Conservation (phyloP, 2,797 vertebrate genomes). For the Poeciliopsis turneri region DNA sequence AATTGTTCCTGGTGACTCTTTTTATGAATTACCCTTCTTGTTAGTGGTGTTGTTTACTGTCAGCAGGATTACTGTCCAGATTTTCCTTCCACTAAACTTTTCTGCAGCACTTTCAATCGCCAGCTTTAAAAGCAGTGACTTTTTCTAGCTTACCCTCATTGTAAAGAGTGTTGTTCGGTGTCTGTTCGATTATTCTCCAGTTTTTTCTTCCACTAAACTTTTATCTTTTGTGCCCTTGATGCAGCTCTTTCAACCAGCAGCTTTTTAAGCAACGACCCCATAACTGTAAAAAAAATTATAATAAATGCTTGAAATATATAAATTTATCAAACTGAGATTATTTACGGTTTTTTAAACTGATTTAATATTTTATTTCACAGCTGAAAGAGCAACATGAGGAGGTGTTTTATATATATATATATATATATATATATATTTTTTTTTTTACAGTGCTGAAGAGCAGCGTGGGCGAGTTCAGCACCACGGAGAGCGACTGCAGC, state of each 20-base stretch:
- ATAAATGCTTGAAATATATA: not conserved
- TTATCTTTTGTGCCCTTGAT: not conserved
- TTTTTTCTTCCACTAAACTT: not conserved
- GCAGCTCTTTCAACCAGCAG: not conserved
- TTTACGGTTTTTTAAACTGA: not conserved
- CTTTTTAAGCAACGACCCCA: not conserved
- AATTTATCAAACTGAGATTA: not conserved
- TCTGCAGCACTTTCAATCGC: too few relatives aligned
- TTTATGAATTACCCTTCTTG: too few relatives aligned
- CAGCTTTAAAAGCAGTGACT: too few relatives aligned
- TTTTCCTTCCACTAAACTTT: too few relatives aligned
- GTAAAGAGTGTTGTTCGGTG: too few relatives aligned
- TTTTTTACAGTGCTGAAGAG: constrained; percentile 11
- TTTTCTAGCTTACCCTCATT: too few relatives aligned
- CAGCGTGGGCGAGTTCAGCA: constrained; percentile 76
- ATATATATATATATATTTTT: too few relatives aligned
- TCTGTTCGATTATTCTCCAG: not conserved
- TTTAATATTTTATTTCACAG: not conserved
- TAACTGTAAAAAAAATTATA: not conserved
- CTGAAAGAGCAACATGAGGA: not conserved
- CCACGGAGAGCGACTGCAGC: constrained; percentile 72
- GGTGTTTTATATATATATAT: too few relatives aligned
- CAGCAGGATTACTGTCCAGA: too few relatives aligned
- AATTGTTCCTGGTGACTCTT: too few relatives aligned
- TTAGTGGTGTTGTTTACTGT: too few relatives aligned